Base-by-base conservation (phyloP, 1,140 invertebrate genomes). In the Orchestia grillus region DNA sequence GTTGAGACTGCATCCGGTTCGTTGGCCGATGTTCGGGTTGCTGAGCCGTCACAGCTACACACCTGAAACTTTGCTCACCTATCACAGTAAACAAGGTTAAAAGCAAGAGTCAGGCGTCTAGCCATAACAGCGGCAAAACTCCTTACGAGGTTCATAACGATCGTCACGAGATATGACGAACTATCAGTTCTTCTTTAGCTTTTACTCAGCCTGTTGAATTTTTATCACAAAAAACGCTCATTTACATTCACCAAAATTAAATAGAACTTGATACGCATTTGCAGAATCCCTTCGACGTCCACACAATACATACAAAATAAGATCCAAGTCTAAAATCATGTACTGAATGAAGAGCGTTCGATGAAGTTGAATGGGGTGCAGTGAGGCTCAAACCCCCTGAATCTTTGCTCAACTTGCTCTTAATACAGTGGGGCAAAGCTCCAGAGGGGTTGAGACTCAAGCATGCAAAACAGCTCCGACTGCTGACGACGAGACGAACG, bases 11-110 rank as follows among this genome's bases (percentile, higher is more conserved):
- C 92, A 94, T 94, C 92, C 92, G 92, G 43, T 94, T 94, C 92
- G 44, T 94, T 94, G 92, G 92, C 44, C 44, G 92, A 44, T 45
- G 92, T 44, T 94, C 88, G 41, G 43, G 92, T 45, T 42, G 96
- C 42, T 94, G 16, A 43, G 96, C 44, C 96, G 95, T 53, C 92
- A 45, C 96, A 96, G 96, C 96, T 96, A 96, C 96, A 96, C 96
- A 96, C 96, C 96, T 96, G 96, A 96, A 96, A 96, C 96, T 96
- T 96, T 96, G 96, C 96, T 96, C 96, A 96, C 96, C 96, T 96
- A 96, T 96, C 96, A 96, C 53, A 96, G 96, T 96, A 96, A 96
- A 96, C 96, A 96, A 96, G 96, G 96, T 96, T 96, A 96, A 96
- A 96, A 96, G 96, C 96, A 96, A 96, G 96, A 96, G 96, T 96